These are phyloP conservation scores for Odontamblyopus rebecca DNA, from an alignment of 2,797 vertebrate genomes.

Conservation along the genomic window DNA sequence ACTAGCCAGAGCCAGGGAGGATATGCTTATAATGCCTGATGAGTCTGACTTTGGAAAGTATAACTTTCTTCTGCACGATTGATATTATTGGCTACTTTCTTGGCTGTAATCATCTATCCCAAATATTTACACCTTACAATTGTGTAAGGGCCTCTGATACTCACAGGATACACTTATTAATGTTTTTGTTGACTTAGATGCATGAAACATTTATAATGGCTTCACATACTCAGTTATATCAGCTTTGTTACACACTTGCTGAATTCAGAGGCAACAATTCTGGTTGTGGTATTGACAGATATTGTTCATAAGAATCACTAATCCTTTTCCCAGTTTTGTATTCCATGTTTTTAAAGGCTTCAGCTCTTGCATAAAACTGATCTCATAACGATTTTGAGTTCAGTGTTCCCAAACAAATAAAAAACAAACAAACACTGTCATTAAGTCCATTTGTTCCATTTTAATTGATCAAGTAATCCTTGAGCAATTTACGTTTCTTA, in stretches of 20 bases:
- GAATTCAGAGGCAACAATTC: not conserved
- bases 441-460: not conserved
- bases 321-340: not conserved
- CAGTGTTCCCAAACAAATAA: not conserved
- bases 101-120: not conserved
- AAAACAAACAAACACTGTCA: not conserved
- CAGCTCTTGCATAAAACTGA: not conserved
- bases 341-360: not conserved
- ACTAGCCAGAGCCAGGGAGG: conserved; percentile 88
- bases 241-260: not conserved
- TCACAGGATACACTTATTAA: not conserved
- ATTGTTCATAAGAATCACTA: not conserved
- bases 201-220: not conserved
- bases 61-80: conserved; percentile 89
- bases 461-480: not conserved
- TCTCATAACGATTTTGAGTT: not conserved
- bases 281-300: not conserved
- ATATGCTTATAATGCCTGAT: conserved; percentile 88
- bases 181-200: not conserved
- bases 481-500: not conserved
- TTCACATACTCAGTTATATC: not conserved
- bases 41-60: conserved; percentile 94
- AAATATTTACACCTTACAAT: not conserved
- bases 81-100: not conserved
- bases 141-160: not conserved